Evolutionary conservation across 2,113 vertebrate genomes (phyloP), one percentile per base, ranked within the genome.

Genomic region (Ibidorhyncha struthersii): DNA sequence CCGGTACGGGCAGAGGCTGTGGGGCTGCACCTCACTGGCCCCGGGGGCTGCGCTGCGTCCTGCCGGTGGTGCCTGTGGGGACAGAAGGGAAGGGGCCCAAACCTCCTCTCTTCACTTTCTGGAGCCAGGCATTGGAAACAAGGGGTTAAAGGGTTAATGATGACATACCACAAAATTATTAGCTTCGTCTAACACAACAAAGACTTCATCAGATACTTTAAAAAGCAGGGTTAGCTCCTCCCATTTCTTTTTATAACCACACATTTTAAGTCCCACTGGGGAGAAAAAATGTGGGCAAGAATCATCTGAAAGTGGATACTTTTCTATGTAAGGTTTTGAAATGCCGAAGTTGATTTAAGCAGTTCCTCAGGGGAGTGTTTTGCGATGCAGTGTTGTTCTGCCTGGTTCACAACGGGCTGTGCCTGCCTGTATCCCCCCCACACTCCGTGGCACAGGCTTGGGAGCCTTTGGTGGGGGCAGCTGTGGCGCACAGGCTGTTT

Each of bases 321-420:
- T 97, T 96, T 94, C 97, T 96, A 96, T 97, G 94, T 97, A 97
- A 94, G 95, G 95, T 82, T 96, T 91, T 93, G 96, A 97, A 96
- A 95, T 5, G 81, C 49, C 22, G 1, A 27, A 76, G 89, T 79
- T 89, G 66, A 41, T 69, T 93, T 93, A 49, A 90, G 95, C 77
- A 92, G 65, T 70, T 73, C 86, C n/a, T 32, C 79, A 30, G 49
- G 45, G 2, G 47, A 29, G 23, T 21, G 82, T 23, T 49, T 36
- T 2, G 59, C 2, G 12, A 74, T 5, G 67, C 34, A 43, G 30
- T 88, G 78, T 93, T 91, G 84, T 84, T 82, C 29, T 74, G 89
- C 47, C 66, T 1, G 0, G 78, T 45, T 62, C 45, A 19, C 0
- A 1, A 12, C 0, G 1, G 80, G 77, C 83, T 49, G 50, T 16